A percentile compares a stretch with the other conserved stretches of the same genome.
These are phyloP conservation scores for Mnemiopsis leidyi DNA, from an alignment of 37 sponge, comb jelly and placozoan species.

Conservation along the genomic window DNA sequence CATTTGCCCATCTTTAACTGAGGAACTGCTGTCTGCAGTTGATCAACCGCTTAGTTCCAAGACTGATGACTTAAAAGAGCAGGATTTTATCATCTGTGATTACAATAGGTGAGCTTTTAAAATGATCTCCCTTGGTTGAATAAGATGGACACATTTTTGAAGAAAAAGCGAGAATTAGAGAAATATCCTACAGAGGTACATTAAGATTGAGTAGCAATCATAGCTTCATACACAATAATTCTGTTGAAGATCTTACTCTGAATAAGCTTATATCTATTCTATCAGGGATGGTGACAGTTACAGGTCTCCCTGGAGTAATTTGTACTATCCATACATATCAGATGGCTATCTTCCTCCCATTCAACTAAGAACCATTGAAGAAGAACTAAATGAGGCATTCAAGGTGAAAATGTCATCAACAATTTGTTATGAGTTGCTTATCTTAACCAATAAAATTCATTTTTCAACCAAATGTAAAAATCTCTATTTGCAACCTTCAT, in stretches of 20 bases:
- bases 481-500: too few species aligned
- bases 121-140: neutral
- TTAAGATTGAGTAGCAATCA: too few species aligned
- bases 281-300: constrained; percentile 65
- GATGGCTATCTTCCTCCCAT: constrained; percentile 53
- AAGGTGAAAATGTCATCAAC: constrained; percentile 14
- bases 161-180: too few species aligned
- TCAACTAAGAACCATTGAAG: constrained; percentile 40
- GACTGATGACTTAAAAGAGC: constrained; percentile 41
- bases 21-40: constrained; percentile 42
- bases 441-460: too few species aligned
- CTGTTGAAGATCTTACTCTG: too few species aligned
- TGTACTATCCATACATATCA: neutral
- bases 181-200: too few species aligned
- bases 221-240: too few species aligned
- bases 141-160: too few species aligned
- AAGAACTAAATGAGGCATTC: constrained; percentile 34
- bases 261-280: too few species aligned
- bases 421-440: too few species aligned
- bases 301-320: constrained; percentile 50
- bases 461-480: too few species aligned
- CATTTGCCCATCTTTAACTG: constrained; percentile 28
- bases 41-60: constrained; percentile 11
- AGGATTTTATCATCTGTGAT: constrained; percentile 44
- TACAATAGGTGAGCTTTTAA: constrained; percentile 22